Conservation (phyloP, 1,140 invertebrate genomes). For the Caerostris darwini region DNA sequence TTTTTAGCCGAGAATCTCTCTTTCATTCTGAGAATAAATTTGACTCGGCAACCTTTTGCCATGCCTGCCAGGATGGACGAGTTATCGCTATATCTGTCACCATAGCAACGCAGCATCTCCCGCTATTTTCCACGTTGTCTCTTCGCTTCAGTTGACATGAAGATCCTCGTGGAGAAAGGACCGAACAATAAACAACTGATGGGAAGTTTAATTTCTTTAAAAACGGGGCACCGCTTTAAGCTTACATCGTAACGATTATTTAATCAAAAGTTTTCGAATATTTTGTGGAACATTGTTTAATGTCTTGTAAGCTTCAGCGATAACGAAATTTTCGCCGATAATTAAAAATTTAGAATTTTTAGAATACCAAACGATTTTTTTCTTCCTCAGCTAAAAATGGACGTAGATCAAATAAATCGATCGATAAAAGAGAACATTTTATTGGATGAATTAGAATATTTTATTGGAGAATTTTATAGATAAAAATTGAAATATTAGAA, state of each 20-base stretch:
- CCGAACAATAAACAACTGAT: conserved; percentile 60
- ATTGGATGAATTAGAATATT: too few relatives aligned
- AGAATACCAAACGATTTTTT: too few relatives aligned
- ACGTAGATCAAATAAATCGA: too few relatives aligned
- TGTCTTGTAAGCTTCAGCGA: too few relatives aligned
- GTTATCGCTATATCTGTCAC: conserved; percentile 69
- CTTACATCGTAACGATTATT: neutral
- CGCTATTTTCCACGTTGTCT: conserved; percentile 75
- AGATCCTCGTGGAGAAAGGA: conserved; percentile 27
- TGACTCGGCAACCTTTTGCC: conserved; percentile 41
- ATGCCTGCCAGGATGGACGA: conserved; percentile 60
- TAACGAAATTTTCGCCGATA: too few relatives aligned
- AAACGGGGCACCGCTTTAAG: neutral
- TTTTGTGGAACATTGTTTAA: too few relatives aligned
- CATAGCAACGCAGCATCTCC: conserved; percentile 74
- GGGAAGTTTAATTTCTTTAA: neutral
- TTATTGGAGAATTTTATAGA: too few relatives aligned
- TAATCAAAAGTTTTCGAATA: neutral
- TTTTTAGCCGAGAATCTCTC: conserved; percentile 48
- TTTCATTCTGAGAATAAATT: conserved; percentile 50
- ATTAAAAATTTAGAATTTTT: too few relatives aligned
- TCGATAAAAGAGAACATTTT: too few relatives aligned
- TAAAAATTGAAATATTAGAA: too few relatives aligned
- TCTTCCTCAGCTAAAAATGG: too few relatives aligned
- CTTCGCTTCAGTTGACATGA: conserved; percentile 70